Evolutionary conservation across 2,113 vertebrate genomes (phyloP).

Genomic region (Bubo scandiacus): DNA sequence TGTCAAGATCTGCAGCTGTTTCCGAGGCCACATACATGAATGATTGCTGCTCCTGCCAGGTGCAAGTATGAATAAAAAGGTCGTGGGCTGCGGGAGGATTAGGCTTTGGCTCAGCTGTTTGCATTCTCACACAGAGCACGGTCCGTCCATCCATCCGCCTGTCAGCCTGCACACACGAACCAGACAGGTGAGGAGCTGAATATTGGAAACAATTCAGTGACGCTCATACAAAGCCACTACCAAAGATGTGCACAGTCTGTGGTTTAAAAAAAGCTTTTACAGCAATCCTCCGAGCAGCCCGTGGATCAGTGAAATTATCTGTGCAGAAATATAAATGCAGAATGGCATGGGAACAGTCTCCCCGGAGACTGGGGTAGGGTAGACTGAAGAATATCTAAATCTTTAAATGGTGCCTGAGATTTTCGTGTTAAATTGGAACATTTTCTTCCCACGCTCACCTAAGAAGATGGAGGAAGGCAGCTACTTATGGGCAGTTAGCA

Average conservation of each 20-base stretch:
- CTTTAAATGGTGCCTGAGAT: background rate
- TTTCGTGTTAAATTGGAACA: background rate
- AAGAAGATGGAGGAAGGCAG: background rate
- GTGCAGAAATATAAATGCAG: background rate
- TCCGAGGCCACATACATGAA: background rate
- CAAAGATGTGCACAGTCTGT: background rate
- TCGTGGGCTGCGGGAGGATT: background rate
- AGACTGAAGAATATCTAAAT: background rate
- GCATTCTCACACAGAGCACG: conserved; percentile 1
- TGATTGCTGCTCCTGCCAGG: conserved; percentile 26
- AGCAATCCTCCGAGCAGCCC: background rate
- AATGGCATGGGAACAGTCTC: conserved; percentile 19
- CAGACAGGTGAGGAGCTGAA: conserved; percentile 12
- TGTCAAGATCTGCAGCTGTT: conserved; percentile 42
- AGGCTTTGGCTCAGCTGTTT: conserved; percentile 56
- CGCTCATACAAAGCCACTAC: background rate
- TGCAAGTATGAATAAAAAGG: conserved; percentile 38
- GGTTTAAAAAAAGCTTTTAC: background rate
- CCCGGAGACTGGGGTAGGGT: background rate
- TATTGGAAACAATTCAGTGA: background rate
- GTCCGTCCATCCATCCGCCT: background rate
- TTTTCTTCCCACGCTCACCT: background rate
- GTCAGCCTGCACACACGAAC: background rate
- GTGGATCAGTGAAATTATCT: background rate
- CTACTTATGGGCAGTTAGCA: background rate